Base-by-base conservation (phyloP, 1,140 invertebrate genomes). In the Helicoverpa armigera region DNA sequence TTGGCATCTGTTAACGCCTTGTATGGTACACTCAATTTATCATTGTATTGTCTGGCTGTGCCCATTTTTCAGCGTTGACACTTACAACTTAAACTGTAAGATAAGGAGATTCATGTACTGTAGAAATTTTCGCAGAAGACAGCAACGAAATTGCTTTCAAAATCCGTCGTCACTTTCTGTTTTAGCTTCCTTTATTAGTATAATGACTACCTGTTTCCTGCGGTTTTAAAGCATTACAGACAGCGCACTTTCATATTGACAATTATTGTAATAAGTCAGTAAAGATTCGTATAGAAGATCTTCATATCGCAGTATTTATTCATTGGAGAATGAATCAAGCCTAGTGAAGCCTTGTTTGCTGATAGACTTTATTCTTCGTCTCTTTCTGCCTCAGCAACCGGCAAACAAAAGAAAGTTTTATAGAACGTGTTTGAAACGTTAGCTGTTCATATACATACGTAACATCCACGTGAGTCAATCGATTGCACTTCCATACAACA, bases 401-500 rank as follows among this genome's bases (percentile, higher is more conserved):
- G n/a, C 14, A 75, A 75, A 81, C 72, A 81, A 81, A 81, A 65
- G 51, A 73, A 78, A 77, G 80, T 82, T 78, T 81, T 73, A 63
- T 65, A 54, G 50, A 75, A 72, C 65, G 51, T 53, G 61, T 76
- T 60, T 82, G 67, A 23, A 50, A 82, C 78, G 80, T 82, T 78
- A 78, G 67, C 53, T 31, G 58, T 76, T 51, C 35, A 51, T 56
- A 11, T 31, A 31, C 18, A 10, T 31, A 69, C 67, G 74, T 81
- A 77, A 82, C 58, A 56, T 60, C 67, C 80, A 61, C 80, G 77
- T 73, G 43, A 82, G 1, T 60, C 56, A 29, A 48, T 65, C 65
- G 51, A 58, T 75, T 43, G 51, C 43, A 61, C 58, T 9, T 50
- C 61, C 3, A 18, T 2, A 61, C 5, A 29, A 48, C 50, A 13